Percentiles rank a stretch among this genome's conserved stretches.
Conservation (phyloP, 2,113 vertebrate genomes). For the Lampris incognitus region DNA sequence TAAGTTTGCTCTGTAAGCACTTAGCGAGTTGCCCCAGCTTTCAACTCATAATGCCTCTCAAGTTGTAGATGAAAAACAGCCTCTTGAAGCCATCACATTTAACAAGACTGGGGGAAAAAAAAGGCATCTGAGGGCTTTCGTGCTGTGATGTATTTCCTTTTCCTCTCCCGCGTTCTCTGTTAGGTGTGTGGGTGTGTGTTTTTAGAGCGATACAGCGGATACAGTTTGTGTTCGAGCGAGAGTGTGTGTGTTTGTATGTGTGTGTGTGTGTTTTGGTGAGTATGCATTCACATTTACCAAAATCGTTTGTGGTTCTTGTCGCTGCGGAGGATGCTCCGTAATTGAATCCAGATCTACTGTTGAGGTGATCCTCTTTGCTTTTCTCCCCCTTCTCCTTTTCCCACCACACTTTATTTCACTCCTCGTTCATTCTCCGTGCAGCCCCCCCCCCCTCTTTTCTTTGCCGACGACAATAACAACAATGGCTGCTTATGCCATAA, state of each 20-base stretch:
- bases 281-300: background rate
- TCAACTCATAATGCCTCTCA: slow-evolving; percentile 59
- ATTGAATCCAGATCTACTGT: slow-evolving; percentile 66
- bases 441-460: slow-evolving; percentile 21
- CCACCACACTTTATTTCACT: slow-evolving; percentile 14
- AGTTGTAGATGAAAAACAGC: slow-evolving; percentile 41
- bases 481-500: slow-evolving; percentile 71
- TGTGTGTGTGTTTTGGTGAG: background rate
- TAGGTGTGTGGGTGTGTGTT: slow-evolving; percentile 19
- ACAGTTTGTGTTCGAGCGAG: no score
- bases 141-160: slow-evolving; percentile 51
- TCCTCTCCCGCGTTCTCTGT: slow-evolving; percentile 26
- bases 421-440: background rate
- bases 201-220: no score
- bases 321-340: slow-evolving; percentile 53
- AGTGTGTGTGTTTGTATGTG: slow-evolving; percentile 10
- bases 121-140: slow-evolving; percentile 8
- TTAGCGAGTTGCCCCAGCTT: slow-evolving; percentile 42
- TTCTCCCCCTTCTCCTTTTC: background rate
- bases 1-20: slow-evolving; percentile 57
- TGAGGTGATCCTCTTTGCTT: slow-evolving; percentile 36
- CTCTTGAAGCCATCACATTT: slow-evolving; percentile 46
- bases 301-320: slow-evolving; percentile 37
- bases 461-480: slow-evolving; percentile 62
- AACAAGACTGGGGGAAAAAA: slow-evolving; percentile 49